Evolutionary conservation across 2,797 vertebrate genomes (phyloP).

Genomic region (Gymnoscopelus braueri): DNA sequence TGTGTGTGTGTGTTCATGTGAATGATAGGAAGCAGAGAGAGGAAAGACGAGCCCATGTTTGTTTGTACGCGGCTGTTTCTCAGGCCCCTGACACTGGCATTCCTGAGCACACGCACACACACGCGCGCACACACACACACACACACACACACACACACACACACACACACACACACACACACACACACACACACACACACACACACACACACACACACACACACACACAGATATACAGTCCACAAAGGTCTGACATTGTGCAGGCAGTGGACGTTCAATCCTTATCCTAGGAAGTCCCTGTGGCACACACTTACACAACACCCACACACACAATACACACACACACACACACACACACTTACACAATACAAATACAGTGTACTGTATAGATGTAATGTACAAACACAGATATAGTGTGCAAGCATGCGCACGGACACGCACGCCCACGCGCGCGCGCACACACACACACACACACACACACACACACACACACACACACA

Average conservation of each 20-base stretch:
- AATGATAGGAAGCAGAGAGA: conserved; percentile 70
- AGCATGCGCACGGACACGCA: too few species aligned
- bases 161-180: conserved; percentile 15
- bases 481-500: conserved; percentile 13
- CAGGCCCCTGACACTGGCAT: conserved; percentile 83
- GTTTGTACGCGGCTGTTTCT: conserved; percentile 85
- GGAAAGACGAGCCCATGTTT: conserved; percentile 86
- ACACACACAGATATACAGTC: neutral
- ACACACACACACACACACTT: neutral
- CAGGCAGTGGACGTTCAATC: neutral
- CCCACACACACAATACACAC: neutral
- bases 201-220: conserved; percentile 5
- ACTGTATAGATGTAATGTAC: too few species aligned
- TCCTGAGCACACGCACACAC: conserved; percentile 57
- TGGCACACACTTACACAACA: neutral
- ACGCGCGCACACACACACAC: conserved; percentile 30
- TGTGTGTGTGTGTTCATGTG: conserved; percentile 46
- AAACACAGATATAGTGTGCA: too few species aligned
- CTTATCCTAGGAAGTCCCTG: too few species aligned
- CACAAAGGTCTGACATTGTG: neutral
- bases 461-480: conserved; percentile 5
- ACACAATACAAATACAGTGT: neutral
- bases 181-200: neutral
- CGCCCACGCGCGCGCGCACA: neutral
- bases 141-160: conserved; percentile 15